Conservation (phyloP, 2,888 invertebrate species). For the Agelastica alni region DNA sequence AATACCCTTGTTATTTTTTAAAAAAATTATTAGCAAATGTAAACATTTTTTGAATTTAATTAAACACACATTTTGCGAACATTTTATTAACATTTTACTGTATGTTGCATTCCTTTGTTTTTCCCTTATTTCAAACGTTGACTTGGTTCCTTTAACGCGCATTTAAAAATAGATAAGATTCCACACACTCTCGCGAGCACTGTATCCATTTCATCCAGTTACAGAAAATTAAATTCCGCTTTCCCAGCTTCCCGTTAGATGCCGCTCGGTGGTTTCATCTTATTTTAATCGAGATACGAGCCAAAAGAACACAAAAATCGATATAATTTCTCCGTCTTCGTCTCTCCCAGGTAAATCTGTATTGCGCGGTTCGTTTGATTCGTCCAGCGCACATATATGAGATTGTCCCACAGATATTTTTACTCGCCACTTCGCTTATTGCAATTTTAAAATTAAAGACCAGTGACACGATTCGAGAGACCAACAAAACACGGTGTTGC, state of each 20-base stretch:
- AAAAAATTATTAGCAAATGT: too few species aligned
- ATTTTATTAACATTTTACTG: too few species aligned
- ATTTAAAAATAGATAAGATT: too few species aligned
- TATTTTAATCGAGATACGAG: conserved; percentile 43
- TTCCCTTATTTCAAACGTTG: too few species aligned
- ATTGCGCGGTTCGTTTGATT: conserved; percentile 42
- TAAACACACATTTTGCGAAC: too few species aligned
- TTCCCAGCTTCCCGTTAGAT: conserved; percentile 51
- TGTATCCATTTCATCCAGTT: neutral
- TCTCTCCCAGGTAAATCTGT: conserved; percentile 36
- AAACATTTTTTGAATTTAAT: too few species aligned
- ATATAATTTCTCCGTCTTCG: conserved; percentile 46
- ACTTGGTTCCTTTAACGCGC: too few species aligned
- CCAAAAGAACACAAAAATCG: conserved; percentile 53
- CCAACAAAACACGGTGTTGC: conserved; percentile 28
- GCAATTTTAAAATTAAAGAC: conserved; percentile 53
- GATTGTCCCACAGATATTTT: conserved; percentile 55
- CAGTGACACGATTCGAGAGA: conserved; percentile 24
- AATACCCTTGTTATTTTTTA: too few species aligned
- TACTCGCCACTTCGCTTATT: conserved; percentile 47
- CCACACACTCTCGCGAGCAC: too few species aligned
- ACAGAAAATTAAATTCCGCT: conserved; percentile 15
- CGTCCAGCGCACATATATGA: conserved; percentile 49
- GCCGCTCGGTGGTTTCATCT: conserved; percentile 42
- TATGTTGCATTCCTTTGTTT: too few species aligned